Percentiles rank a stretch among this genome's conserved stretches.
Conservation (phyloP, 1,140 invertebrate genomes). For the Pseudoatta argentina region DNA sequence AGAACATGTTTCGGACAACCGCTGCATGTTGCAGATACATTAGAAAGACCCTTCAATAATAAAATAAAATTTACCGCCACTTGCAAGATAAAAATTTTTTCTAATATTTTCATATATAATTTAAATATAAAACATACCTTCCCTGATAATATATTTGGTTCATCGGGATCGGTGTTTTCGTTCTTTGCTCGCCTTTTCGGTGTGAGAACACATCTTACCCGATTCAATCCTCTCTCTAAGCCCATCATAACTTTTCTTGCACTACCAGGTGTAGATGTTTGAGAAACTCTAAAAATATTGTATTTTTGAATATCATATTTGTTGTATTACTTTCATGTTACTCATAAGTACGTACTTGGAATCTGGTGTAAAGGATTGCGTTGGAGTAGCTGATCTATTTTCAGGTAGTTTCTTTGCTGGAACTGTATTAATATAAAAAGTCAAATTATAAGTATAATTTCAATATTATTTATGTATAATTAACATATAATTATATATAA, state of each 20-base stretch:
- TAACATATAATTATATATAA: neutral
- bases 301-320: slow-evolving; percentile 23
- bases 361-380: slow-evolving; percentile 65
- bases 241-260: slow-evolving; percentile 89
- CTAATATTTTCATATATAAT: slow-evolving; percentile 17
- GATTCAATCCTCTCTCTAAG: slow-evolving; percentile 90
- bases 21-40: slow-evolving; percentile 91
- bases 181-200: slow-evolving; percentile 87
- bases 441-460: neutral
- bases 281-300: slow-evolving; percentile 71
- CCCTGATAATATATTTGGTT: slow-evolving; percentile 84
- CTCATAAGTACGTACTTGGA: slow-evolving; percentile 67
- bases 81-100: neutral
- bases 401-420: slow-evolving; percentile 78
- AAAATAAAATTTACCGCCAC: slow-evolving; percentile 10
- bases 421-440: slow-evolving; percentile 71
- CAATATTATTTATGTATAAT: neutral
- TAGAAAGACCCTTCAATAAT: slow-evolving; percentile 89
- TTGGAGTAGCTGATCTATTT: slow-evolving; percentile 74
- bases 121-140: slow-evolving; percentile 82
- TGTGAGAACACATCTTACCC: slow-evolving; percentile 90
- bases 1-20: slow-evolving; percentile 90
- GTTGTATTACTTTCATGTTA: slow-evolving; percentile 18
- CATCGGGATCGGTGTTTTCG: slow-evolving; percentile 75
- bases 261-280: slow-evolving; percentile 85